Percentiles rank a stretch among this genome's conserved stretches.
phyloP scores from a whole-genome alignment of 2,888 invertebrate species.

The Keiferia lycopersicella region DNA sequence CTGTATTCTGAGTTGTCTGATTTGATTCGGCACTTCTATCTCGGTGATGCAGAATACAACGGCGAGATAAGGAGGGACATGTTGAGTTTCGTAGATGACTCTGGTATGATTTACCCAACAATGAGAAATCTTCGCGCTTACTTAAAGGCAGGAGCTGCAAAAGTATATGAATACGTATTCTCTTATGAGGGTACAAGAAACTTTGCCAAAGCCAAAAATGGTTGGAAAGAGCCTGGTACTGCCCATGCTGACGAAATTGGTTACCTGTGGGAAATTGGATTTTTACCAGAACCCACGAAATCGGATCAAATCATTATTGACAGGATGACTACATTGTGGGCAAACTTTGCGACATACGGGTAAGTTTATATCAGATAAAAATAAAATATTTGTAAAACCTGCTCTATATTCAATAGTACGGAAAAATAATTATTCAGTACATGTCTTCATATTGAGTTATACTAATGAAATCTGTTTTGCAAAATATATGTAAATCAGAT shows the following conservation, averaged over 20 bases:
- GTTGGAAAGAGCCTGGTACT: slow-evolving; percentile 36
- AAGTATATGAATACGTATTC: slow-evolving; percentile 21
- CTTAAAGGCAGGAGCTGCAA: slow-evolving; percentile 39
- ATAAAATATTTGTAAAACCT: too few relatives aligned
- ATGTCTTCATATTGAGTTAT: too few relatives aligned
- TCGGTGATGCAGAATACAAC: slow-evolving; percentile 21
- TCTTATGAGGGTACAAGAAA: slow-evolving; percentile 44
- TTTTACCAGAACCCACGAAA: slow-evolving; percentile 30
- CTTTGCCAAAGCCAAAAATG: slow-evolving; percentile 35
- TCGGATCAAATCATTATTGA: slow-evolving; percentile 53
- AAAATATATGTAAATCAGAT: too few relatives aligned
- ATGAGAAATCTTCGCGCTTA: slow-evolving; percentile 41
- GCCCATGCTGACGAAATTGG: slow-evolving; percentile 55
- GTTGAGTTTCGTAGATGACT: slow-evolving; percentile 8
- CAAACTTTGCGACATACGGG: slow-evolving; percentile 24
- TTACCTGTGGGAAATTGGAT: slow-evolving; percentile 50
- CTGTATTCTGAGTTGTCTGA: slow-evolving; percentile 32
- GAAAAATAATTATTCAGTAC: too few relatives aligned
- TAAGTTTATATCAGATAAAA: slow-evolving; percentile 12
- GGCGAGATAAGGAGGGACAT: background rate
- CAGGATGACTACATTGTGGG: slow-evolving; percentile 62
- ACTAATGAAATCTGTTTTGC: too few relatives aligned
- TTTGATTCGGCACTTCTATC: slow-evolving; percentile 15
- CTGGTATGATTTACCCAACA: slow-evolving; percentile 19
- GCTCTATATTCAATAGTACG: too few relatives aligned